These are phyloP conservation scores for Sweltsa coloradensis DNA, from an alignment of 1,140 invertebrate species.

Conservation along the genomic window DNA sequence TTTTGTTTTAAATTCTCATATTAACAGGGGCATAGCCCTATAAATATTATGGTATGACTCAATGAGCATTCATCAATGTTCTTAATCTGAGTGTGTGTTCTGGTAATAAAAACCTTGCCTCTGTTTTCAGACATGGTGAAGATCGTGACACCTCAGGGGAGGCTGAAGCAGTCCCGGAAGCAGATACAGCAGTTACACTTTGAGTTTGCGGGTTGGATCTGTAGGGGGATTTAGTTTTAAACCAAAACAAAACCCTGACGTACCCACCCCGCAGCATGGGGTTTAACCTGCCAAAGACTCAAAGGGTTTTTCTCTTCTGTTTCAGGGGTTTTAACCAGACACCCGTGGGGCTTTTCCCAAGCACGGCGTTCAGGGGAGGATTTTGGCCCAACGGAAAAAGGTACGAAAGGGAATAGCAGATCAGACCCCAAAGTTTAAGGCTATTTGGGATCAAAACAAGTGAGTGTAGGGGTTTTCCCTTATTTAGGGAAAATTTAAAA, in stretches of 20 bases:
- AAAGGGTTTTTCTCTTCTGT: no score
- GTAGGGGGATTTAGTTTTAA: slow-evolving; percentile 80
- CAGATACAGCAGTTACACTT: slow-evolving; percentile 79
- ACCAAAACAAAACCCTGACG: no score
- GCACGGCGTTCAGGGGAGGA: slow-evolving; percentile 92
- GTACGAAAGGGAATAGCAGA: slow-evolving; percentile 94
- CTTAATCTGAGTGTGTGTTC: slow-evolving; percentile 20
- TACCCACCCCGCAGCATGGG: no score
- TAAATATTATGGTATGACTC: no score
- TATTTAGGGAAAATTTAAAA: no score
- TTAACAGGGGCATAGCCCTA: no score
- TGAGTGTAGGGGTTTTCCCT: no score
- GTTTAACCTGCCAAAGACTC: no score
- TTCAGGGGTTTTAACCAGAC: slow-evolving; percentile 87
- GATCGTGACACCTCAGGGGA: slow-evolving; percentile 78
- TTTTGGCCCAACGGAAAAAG: slow-evolving; percentile 85
- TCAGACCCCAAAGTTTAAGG: slow-evolving; percentile 75
- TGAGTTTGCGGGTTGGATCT: slow-evolving; percentile 87
- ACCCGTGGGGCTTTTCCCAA: slow-evolving; percentile 94
- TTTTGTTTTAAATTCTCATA: no score
- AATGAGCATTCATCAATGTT: no score
- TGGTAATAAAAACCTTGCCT: no score
- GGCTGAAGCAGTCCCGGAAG: slow-evolving; percentile 65
- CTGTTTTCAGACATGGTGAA: slow-evolving; percentile 74
- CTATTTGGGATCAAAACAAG: slow-evolving; percentile 83